Evolutionary conservation across 2,113 vertebrate genomes (phyloP).

Genomic region (Phrynosoma platyrhinos): DNA sequence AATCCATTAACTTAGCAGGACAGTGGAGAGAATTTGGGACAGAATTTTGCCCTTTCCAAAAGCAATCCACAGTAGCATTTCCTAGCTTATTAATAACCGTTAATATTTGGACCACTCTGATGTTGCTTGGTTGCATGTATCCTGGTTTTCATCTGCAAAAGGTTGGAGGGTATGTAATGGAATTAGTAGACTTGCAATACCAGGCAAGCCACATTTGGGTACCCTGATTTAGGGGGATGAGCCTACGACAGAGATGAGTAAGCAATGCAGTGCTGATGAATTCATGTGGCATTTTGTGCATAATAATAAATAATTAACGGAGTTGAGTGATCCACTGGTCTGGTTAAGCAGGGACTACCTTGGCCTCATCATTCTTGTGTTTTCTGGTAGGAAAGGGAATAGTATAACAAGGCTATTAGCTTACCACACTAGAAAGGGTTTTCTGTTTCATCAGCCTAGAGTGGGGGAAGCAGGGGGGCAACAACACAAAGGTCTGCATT

Average conservation of each 20-base stretch:
- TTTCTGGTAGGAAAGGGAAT: not conserved
- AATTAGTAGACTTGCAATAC: too few species aligned
- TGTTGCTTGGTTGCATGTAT: too few species aligned
- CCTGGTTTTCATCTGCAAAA: too few species aligned
- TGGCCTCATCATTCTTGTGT: not conserved
- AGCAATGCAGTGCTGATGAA: not conserved
- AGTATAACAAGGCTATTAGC: not conserved
- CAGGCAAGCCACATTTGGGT: too few species aligned
- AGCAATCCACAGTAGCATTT: too few species aligned
- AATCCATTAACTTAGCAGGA: too few species aligned
- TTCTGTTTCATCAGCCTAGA: not conserved
- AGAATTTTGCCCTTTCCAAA: too few species aligned
- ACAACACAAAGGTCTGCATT: not conserved
- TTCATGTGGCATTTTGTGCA: not conserved
- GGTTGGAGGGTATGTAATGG: too few species aligned
- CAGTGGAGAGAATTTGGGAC: too few species aligned
- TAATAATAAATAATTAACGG: slow-evolving; percentile 1
- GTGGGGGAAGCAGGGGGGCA: not conserved
- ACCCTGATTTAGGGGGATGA: too few species aligned
- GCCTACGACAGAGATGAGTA: not conserved
- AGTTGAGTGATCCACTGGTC: not conserved
- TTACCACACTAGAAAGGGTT: not conserved
- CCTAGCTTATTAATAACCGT: too few species aligned
- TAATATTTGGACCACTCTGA: too few species aligned
- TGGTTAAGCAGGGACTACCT: not conserved